Evolutionary conservation across 1,140 invertebrate genomes (phyloP).

Genomic region (Ceratina japonica): DNA sequence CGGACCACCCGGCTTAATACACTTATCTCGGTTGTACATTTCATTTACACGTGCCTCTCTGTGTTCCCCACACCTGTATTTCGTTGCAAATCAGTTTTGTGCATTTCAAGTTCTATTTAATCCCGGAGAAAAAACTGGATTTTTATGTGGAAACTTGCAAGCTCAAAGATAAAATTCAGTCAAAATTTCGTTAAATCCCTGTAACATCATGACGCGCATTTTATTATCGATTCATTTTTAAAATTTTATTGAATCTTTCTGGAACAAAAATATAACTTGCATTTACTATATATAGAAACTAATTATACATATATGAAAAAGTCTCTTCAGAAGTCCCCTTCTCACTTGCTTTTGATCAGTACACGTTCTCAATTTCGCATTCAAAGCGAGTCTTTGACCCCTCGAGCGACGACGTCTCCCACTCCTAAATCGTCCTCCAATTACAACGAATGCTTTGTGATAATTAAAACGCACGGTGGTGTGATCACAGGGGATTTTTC

Average conservation of each 20-base stretch:
- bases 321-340: background rate
- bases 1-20: background rate
- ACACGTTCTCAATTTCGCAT: background rate
- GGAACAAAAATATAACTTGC: no score
- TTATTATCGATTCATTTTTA: no score
- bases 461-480: slow-evolving; percentile 35
- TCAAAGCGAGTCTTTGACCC: slow-evolving; percentile 22
- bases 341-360: background rate
- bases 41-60: background rate
- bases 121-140: no score
- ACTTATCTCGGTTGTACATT: background rate
- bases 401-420: background rate
- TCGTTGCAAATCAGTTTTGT: no score
- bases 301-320: no score
- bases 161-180: no score
- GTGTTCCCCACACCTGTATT: background rate
- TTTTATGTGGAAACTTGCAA: no score
- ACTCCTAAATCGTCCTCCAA: background rate
- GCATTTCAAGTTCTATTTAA: no score
- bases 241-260: no score
- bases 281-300: no score
- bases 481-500: slow-evolving; percentile 29
- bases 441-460: slow-evolving; percentile 29
- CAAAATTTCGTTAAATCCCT: no score
- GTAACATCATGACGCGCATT: no score